Evolutionary conservation across 2,888 invertebrate species (phyloP).

Genomic region (Cryptocephalus primarius): DNA sequence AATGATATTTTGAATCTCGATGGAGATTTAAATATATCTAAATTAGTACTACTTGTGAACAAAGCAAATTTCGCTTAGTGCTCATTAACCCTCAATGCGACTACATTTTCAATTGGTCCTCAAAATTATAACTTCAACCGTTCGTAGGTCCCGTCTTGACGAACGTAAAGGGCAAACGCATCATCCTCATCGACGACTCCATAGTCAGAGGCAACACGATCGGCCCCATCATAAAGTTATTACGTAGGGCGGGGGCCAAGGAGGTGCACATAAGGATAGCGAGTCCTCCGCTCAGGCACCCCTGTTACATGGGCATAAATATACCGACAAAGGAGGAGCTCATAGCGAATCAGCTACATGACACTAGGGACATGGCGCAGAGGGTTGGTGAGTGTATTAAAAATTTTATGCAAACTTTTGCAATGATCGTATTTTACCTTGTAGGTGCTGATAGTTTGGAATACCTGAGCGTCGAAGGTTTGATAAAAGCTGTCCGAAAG

Average conservation of each 20-base stretch:
- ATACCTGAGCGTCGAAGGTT: constrained; percentile 87
- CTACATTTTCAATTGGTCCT: no score
- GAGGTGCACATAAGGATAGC: constrained; percentile 96
- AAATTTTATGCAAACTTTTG: background rate
- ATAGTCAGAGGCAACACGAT: constrained; percentile 97
- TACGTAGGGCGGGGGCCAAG: constrained; percentile 84
- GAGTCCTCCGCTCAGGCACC: constrained; percentile 87
- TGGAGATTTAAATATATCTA: no score
- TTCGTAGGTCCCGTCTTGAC: constrained; percentile 65
- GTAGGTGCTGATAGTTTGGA: constrained; percentile 83
- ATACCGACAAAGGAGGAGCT: constrained; percentile 96
- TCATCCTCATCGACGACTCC: constrained; percentile 94
- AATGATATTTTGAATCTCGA: no score
- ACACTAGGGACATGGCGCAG: constrained; percentile 58
- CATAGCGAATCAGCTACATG: constrained; percentile 78
- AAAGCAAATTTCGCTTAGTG: no score
- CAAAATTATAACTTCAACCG: no score
- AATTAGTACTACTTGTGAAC: no score
- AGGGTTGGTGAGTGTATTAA: constrained; percentile 58
- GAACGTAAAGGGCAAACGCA: constrained; percentile 75
- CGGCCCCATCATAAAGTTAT: constrained; percentile 85
- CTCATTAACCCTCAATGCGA: no score
- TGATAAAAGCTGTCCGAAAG: constrained; percentile 75
- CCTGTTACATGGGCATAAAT: constrained; percentile 99
- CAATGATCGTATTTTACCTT: constrained; percentile 1